Conservation (phyloP, 2,888 invertebrate genomes). For the Calephelis perditalis region DNA sequence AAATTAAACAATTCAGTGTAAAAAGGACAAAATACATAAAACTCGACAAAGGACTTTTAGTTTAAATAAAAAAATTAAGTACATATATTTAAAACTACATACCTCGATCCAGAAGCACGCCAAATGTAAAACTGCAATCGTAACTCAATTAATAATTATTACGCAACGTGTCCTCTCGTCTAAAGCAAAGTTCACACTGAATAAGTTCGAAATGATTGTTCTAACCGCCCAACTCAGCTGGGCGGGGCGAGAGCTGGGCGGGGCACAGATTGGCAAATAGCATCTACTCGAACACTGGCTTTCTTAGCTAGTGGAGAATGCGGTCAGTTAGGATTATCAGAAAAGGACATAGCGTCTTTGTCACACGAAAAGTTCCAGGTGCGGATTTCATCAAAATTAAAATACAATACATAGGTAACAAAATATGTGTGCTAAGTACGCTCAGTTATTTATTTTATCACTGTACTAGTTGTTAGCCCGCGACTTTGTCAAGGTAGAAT, state of each 20-base stretch:
- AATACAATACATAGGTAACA: neutral
- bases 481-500: too few relatives aligned
- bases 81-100: slow-evolving; percentile 24
- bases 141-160: slow-evolving; percentile 11
- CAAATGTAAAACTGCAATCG: slow-evolving; percentile 4
- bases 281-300: slow-evolving; percentile 50
- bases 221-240: slow-evolving; percentile 49
- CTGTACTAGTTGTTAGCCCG: too few relatives aligned
- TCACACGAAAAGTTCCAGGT: too few relatives aligned
- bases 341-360: too few relatives aligned
- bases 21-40: too few relatives aligned
- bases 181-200: slow-evolving; percentile 43
- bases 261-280: slow-evolving; percentile 56
- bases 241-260: slow-evolving; percentile 65
- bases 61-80: neutral
- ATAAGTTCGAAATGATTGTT: slow-evolving; percentile 29
- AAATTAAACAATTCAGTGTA: too few relatives aligned
- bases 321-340: slow-evolving; percentile 39
- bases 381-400: too few relatives aligned
- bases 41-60: too few relatives aligned
- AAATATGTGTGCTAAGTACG: neutral
- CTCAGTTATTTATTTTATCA: too few relatives aligned
- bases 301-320: slow-evolving; percentile 53
- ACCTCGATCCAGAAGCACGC: slow-evolving; percentile 26
- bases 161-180: slow-evolving; percentile 31